A percentile compares a stretch with the other conserved stretches of the same genome.
These are phyloP conservation scores for Numenius arquata DNA, from an alignment of 2,113 vertebrate species.

Conservation along the genomic window DNA sequence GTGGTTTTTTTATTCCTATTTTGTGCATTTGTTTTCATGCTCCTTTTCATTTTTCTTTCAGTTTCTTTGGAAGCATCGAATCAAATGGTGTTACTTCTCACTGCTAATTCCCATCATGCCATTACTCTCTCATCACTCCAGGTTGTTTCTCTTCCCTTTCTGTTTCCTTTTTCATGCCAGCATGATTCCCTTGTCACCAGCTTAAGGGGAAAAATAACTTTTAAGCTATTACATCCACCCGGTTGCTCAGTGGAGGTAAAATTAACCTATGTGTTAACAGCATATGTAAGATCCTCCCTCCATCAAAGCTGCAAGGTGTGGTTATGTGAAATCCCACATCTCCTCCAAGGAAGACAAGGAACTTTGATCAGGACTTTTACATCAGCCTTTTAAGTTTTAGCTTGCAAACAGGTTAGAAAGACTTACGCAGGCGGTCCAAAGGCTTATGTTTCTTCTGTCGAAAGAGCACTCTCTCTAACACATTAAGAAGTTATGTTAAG, in stretches of 20 bases:
- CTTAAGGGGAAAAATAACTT: background rate
- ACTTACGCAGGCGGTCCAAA: background rate
- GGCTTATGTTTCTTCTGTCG: background rate
- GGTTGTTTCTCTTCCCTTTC: constrained; percentile 9
- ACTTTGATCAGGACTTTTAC: background rate
- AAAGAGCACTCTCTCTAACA: background rate
- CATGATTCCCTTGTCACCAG: background rate
- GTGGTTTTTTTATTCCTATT: background rate
- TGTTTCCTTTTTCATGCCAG: constrained; percentile 7
- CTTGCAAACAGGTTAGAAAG: background rate
- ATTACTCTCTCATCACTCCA: background rate
- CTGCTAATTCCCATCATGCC: background rate
- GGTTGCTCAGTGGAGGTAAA: background rate
- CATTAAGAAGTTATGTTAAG: background rate
- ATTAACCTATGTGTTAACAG: background rate
- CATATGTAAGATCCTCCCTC: background rate
- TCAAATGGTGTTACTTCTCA: background rate
- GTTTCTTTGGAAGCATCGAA: background rate
- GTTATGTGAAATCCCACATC: background rate
- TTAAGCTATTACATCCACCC: background rate
- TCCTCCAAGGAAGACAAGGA: background rate
- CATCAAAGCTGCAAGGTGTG: background rate
- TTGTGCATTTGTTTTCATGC: background rate
- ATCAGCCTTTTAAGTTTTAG: background rate
- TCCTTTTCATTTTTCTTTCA: background rate